Conservation (phyloP, 2,888 invertebrate genomes). For the Iphiclides podalirius region DNA sequence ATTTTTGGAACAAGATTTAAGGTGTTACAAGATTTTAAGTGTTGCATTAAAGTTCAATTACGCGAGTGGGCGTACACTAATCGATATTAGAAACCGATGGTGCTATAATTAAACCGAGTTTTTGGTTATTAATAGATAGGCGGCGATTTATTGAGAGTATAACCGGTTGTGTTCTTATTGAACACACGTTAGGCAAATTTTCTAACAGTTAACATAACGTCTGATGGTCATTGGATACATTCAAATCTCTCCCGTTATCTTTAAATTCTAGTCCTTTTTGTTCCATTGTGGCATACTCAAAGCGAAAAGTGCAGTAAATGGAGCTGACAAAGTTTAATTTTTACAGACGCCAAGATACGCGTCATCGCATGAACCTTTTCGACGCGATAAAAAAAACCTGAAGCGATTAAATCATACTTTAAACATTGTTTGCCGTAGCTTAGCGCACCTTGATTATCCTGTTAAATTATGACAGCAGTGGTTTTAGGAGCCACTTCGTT, state of each 20-base stretch:
- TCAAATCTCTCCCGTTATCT: no score
- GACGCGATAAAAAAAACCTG: neutral
- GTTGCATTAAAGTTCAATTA: conserved; percentile 6
- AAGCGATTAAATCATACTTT: conserved; percentile 8
- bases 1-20: conserved; percentile 12
- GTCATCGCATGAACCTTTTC: no score
- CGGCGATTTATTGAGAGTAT: conserved; percentile 10
- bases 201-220: no score
- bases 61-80: conserved; percentile 10
- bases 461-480: conserved; percentile 25
- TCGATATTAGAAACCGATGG: conserved; percentile 11
- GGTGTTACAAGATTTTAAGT: conserved; percentile 7
- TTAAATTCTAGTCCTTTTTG: no score
- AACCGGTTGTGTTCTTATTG: conserved; percentile 5
- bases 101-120: conserved; percentile 4
- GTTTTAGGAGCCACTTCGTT: conserved; percentile 12
- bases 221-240: no score
- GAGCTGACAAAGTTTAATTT: no score
- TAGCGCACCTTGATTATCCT: conserved; percentile 13
- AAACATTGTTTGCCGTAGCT: conserved; percentile 14
- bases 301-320: no score
- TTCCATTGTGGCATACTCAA: no score
- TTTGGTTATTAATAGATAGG: conserved; percentile 5
- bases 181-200: no score
- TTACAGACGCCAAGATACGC: no score